These are phyloP conservation scores for Bovichtus diacanthus DNA, from an alignment of 2,797 vertebrate genomes.

Conservation along the genomic window DNA sequence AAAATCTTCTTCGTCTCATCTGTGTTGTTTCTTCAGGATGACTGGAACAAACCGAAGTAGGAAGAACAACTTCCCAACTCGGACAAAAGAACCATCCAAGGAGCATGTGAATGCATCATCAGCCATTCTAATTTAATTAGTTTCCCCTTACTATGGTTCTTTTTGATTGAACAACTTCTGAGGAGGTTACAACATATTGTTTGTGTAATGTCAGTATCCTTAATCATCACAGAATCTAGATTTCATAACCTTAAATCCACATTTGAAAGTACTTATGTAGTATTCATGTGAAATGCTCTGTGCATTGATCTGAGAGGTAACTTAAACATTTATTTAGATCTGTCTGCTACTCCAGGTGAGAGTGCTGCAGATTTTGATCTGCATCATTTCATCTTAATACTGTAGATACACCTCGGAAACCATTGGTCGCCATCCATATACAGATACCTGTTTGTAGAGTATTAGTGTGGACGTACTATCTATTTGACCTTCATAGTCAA, in stretches of 20 bases:
- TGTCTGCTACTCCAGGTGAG: background rate
- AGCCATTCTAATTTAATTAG: no score
- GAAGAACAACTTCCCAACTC: no score
- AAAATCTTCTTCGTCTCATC: no score
- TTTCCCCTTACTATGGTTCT: background rate
- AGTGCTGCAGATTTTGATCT: conserved; percentile 24
- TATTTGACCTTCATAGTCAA: conserved; percentile 20
- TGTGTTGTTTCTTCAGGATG: no score
- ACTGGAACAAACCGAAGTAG: no score
- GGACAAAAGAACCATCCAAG: no score
- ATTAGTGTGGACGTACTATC: background rate
- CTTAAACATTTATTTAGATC: background rate
- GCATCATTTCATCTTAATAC: conserved; percentile 19
- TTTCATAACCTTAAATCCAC: background rate
- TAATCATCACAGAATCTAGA: background rate
- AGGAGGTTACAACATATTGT: background rate
- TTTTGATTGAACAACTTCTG: background rate
- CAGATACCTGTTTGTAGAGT: no score
- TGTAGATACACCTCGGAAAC: background rate
- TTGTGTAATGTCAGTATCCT: background rate
- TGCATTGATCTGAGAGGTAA: background rate
- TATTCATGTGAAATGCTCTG: conserved; percentile 2
- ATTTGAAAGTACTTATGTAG: background rate
- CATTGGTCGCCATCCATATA: no score
- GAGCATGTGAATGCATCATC: no score